Conservation (phyloP, 2,113 vertebrate species). For the Anser cygnoides region DNA sequence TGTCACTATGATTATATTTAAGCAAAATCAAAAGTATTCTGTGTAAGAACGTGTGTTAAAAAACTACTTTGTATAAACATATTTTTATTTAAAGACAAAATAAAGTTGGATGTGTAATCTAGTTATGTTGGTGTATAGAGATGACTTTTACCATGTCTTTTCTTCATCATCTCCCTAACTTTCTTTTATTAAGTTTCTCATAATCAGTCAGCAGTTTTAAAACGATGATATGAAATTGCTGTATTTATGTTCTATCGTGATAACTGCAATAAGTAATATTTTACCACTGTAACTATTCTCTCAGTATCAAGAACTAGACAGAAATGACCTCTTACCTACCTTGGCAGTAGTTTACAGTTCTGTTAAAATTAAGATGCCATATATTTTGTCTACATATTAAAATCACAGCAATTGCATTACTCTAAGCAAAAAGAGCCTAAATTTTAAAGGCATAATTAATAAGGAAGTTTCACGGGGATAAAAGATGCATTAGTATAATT, state of each 20-base stretch:
- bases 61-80: background rate
- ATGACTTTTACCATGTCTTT: background rate
- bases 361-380: background rate
- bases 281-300: background rate
- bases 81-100: background rate
- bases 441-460: background rate
- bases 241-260: background rate
- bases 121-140: background rate
- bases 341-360: background rate
- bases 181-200: background rate
- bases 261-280: background rate
- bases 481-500: background rate
- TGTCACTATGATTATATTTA: background rate
- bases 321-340: background rate
- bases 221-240: background rate
- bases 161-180: background rate
- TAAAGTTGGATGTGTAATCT: background rate
- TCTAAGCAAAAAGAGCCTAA: background rate
- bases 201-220: background rate
- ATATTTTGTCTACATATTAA: background rate
- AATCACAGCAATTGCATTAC: background rate
- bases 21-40: background rate
- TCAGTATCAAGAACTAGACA: background rate
- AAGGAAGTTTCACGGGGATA: background rate
- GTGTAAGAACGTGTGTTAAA: background rate